Conservation (phyloP, 2,797 vertebrate species). For the Sebastes nivosus region DNA sequence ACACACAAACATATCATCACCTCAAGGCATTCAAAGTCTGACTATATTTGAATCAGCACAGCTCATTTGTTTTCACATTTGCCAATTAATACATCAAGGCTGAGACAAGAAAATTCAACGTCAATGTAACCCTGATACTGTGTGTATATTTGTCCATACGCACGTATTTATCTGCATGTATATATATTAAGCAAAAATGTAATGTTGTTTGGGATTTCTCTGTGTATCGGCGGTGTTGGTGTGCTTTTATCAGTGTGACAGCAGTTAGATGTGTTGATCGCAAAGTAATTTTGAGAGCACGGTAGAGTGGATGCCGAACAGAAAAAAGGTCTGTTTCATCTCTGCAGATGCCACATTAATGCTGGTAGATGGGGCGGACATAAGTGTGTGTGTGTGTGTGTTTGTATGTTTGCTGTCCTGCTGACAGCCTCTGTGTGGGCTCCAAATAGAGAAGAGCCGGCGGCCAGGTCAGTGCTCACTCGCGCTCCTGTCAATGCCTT, state of each 20-base stretch:
- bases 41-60: slow-evolving; percentile 24
- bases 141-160: not conserved
- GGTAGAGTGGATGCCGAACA: slow-evolving; percentile 24
- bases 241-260: slow-evolving; percentile 24
- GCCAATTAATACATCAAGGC: slow-evolving; percentile 38
- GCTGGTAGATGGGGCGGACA: slow-evolving; percentile 1
- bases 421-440: slow-evolving; percentile 53
- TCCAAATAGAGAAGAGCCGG: slow-evolving; percentile 47
- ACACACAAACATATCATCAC: slow-evolving; percentile 20
- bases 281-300: slow-evolving; percentile 22
- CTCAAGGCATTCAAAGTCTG: slow-evolving; percentile 19
- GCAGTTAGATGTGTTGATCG: slow-evolving; percentile 38
- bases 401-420: slow-evolving; percentile 40
- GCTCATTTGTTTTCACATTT: slow-evolving; percentile 45
- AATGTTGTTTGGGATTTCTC: not conserved
- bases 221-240: not conserved
- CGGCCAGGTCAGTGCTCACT: slow-evolving; percentile 61
- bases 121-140: not conserved
- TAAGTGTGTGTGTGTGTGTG: slow-evolving; percentile 5
- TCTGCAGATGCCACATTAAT: slow-evolving; percentile 45
- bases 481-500: slow-evolving; percentile 44
- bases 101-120: slow-evolving; percentile 9
- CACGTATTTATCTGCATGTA: not conserved
- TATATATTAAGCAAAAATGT: not conserved
- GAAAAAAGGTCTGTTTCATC: slow-evolving; percentile 34